A percentile compares a stretch with the other conserved stretches of the same genome.
Evolutionary conservation across 2,888 invertebrate genomes (phyloP).

Genomic region (Temnothorax rugatulus): DNA sequence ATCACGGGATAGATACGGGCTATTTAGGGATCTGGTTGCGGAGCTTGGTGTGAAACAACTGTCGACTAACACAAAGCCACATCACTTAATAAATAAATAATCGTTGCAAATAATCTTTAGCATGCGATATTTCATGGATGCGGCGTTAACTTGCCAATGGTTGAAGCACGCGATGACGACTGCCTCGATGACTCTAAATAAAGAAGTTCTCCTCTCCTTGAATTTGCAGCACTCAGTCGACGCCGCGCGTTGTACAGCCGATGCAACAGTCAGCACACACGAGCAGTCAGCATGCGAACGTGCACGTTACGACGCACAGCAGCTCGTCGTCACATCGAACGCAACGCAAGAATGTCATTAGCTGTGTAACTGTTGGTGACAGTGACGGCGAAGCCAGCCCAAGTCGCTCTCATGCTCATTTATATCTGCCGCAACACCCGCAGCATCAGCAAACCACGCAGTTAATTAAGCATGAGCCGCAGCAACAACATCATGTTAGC

Average conservation of each 20-base stretch:
- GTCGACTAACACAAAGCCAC: conserved; percentile 68
- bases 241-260: conserved; percentile 81
- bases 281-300: conserved; percentile 75
- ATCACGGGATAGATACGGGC: conserved; percentile 35
- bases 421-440: conserved; percentile 81
- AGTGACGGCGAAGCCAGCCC: conserved; percentile 91
- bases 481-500: conserved; percentile 85
- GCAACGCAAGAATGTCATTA: conserved; percentile 91
- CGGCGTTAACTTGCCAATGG: conserved; percentile 2
- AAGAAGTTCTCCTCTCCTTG: not conserved
- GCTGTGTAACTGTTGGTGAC: conserved; percentile 93
- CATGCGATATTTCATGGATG: conserved; percentile 34
- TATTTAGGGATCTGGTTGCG: conserved; percentile 68
- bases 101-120: conserved; percentile 16
- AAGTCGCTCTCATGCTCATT: conserved; percentile 86
- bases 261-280: conserved; percentile 79
- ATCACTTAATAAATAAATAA: not conserved
- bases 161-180: not conserved
- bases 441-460: conserved; percentile 84
- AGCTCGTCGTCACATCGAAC: conserved; percentile 75
- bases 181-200: conserved; percentile 8
- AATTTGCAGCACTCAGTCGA: conserved; percentile 82
- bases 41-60: conserved; percentile 70
- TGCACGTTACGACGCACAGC: conserved; percentile 71
- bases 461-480: conserved; percentile 88